A percentile compares a stretch with the other conserved stretches of the same genome.
Evolutionary conservation across 2,888 invertebrate genomes (phyloP).

Genomic region (Resseliella maxima): DNA sequence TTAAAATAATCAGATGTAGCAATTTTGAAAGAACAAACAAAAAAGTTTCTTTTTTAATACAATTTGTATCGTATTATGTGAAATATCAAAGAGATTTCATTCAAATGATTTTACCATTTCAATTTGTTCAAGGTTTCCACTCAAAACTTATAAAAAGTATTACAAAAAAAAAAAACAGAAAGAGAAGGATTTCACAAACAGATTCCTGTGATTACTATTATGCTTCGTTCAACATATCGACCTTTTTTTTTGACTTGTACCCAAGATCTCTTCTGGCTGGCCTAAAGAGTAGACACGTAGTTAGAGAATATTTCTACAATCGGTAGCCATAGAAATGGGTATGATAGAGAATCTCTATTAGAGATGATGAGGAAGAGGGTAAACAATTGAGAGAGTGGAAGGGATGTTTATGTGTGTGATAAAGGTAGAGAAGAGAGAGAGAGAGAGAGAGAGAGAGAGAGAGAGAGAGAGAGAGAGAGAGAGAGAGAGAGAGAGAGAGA

Average conservation of each 20-base stretch:
- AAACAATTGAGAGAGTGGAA: no score
- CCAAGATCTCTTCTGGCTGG: no score
- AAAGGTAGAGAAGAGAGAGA: neutral
- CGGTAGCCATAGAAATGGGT: no score
- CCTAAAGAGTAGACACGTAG: no score
- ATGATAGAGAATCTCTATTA: no score
- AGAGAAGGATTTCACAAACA: neutral
- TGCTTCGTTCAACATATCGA: neutral
- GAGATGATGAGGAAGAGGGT: no score
- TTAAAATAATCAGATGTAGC: neutral
- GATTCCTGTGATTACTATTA: slow-evolving; percentile 3
- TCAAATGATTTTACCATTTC: neutral
- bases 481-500: no score
- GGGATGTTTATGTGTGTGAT: no score
- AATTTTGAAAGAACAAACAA: neutral
- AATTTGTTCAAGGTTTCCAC: neutral
- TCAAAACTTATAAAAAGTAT: slow-evolving; percentile 44
- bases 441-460: no score
- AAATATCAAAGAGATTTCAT: neutral
- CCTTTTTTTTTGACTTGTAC: neutral
- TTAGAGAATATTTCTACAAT: no score
- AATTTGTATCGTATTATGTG: neutral
- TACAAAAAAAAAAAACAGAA: neutral
- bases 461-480: no score
- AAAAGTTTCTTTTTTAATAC: neutral